Percentiles rank a stretch among this genome's conserved stretches.
These are phyloP conservation scores for Lapara coniferarum DNA, from an alignment of 2,888 invertebrate species.

Conservation along the genomic window DNA sequence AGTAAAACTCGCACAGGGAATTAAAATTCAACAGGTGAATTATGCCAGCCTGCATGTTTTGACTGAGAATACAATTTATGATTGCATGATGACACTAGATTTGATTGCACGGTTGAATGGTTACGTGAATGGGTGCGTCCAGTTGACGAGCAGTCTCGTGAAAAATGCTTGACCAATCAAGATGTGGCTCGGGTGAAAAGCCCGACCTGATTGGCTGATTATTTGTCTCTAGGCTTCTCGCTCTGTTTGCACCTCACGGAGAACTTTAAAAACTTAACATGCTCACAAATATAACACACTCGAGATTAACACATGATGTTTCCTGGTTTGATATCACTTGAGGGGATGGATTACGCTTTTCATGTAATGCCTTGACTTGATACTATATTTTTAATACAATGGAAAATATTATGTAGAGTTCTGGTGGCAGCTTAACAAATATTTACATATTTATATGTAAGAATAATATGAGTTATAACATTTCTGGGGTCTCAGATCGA, in stretches of 20 bases:
- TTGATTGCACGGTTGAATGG: conserved; percentile 22
- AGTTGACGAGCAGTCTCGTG: background rate
- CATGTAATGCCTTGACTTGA: conserved; percentile 7
- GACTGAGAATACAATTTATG: conserved; percentile 35
- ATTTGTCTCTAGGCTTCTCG: background rate
- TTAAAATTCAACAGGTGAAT: conserved; percentile 80
- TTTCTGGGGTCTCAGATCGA: too few relatives aligned
- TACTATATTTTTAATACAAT: background rate
- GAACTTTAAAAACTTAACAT: conserved; percentile 26
- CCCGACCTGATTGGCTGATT: background rate
- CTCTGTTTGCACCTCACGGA: background rate
- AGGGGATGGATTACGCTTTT: conserved; percentile 5
- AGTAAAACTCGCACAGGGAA: conserved; percentile 77
- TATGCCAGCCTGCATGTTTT: conserved; percentile 53
- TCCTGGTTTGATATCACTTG: background rate
- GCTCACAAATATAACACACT: conserved; percentile 24
- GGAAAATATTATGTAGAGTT: background rate
- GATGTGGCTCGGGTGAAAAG: too few relatives aligned
- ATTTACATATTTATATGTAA: background rate
- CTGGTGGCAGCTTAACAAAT: background rate
- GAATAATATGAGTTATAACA: too few relatives aligned
- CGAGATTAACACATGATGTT: conserved; percentile 10
- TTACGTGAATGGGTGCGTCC: conserved; percentile 3
- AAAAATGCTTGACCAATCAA: too few relatives aligned
- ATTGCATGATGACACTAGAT: conserved; percentile 21